phyloP scores from a whole-genome alignment of 2,113 vertebrate species.

The Apistogramma diplotaenia region DNA sequence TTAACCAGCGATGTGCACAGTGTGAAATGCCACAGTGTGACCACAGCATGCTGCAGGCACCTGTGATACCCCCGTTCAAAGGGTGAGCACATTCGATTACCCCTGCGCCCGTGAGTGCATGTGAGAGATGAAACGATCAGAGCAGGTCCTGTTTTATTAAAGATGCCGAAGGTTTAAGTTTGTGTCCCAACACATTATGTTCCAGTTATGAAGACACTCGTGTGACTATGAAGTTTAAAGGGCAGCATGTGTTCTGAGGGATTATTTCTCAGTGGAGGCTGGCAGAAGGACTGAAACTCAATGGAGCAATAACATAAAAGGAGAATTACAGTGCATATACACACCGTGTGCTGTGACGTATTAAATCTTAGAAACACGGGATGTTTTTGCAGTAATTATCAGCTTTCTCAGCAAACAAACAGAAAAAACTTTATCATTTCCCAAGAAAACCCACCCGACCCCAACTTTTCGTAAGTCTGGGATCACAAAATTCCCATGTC shows the following conservation, averaged over 20 bases:
- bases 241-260: background rate
- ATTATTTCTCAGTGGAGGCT: background rate
- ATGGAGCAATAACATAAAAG: background rate
- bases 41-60: background rate
- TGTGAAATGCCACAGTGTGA: slow-evolving; percentile 5
- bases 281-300: background rate
- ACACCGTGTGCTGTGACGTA: too few species aligned
- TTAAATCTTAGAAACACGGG: background rate
- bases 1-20: background rate
- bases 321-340: background rate
- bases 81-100: background rate
- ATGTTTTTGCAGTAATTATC: background rate
- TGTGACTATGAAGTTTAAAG: background rate
- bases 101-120: background rate
- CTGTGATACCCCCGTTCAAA: background rate
- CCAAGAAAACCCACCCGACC: background rate
- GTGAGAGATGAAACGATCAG: fast-evolving
- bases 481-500: background rate
- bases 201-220: background rate
- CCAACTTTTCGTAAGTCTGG: background rate
- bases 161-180: background rate
- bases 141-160: background rate
- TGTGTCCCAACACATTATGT: background rate
- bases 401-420: background rate
- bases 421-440: background rate